phyloP scores from a whole-genome alignment of 2,113 vertebrate genomes.

The Porphyrio hochstetteri region DNA sequence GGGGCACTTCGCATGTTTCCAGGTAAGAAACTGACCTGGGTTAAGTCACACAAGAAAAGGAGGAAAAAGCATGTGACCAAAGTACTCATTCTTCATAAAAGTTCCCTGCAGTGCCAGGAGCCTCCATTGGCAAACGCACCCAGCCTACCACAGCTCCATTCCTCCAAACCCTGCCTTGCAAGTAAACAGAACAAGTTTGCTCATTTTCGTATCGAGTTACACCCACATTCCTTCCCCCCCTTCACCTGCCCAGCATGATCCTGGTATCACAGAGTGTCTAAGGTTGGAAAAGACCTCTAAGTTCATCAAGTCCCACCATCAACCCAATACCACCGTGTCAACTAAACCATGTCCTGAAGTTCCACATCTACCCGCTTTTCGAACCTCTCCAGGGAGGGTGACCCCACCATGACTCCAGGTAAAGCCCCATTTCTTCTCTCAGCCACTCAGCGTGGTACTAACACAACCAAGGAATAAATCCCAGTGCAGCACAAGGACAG shows the following conservation, averaged over 20 bases:
- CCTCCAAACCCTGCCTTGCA: slow-evolving; percentile 66
- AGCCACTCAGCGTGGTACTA: not conserved
- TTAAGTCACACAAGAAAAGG: not conserved
- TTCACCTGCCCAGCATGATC: not conserved
- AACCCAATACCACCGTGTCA: too few relatives aligned
- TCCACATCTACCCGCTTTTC: too few relatives aligned
- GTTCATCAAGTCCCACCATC: too few relatives aligned
- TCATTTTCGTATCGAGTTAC: slow-evolving; percentile 46
- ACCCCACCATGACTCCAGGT: too few relatives aligned
- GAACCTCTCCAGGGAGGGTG: too few relatives aligned
- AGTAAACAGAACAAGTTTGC: slow-evolving; percentile 70
- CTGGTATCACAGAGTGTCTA: not conserved
- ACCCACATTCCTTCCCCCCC: not conserved
- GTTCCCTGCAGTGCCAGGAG: not conserved
- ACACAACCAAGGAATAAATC: not conserved
- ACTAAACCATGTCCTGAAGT: too few relatives aligned
- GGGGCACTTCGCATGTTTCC: not conserved
- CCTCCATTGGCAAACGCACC: slow-evolving; percentile 34
- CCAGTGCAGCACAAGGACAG: not conserved
- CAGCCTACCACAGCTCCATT: not conserved
- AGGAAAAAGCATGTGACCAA: not conserved
- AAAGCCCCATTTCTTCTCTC: rapidly evolving
- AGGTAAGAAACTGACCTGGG: not conserved
- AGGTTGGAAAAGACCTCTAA: too few relatives aligned
- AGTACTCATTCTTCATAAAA: not conserved